These are phyloP conservation scores for Calliphora vomitoria DNA, from an alignment of 2,888 invertebrate genomes.

Conservation along the genomic window DNA sequence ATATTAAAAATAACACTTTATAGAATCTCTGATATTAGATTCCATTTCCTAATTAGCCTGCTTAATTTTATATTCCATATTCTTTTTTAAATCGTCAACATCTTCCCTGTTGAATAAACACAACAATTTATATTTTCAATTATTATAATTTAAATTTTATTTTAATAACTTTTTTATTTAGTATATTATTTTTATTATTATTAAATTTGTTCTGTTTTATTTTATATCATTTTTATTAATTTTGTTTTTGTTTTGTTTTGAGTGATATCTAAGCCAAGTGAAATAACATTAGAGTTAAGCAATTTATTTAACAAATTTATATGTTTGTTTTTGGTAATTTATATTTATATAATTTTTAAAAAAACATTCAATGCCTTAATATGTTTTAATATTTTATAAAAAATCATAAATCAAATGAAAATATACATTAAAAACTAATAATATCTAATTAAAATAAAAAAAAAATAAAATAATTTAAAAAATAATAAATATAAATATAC, in stretches of 20 bases:
- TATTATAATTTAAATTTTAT: conserved; percentile 44
- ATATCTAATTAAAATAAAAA: conserved; percentile 50
- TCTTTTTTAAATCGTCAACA: too few relatives aligned
- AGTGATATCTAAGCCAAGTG: conserved; percentile 69
- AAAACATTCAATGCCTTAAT: conserved; percentile 43
- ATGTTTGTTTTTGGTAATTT: conserved; percentile 58
- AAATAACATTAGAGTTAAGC: conserved; percentile 67
- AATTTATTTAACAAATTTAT: conserved; percentile 66
- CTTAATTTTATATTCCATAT: too few relatives aligned
- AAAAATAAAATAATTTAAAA: conserved; percentile 41
- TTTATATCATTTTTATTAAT: conserved; percentile 16
- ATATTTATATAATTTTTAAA: conserved; percentile 33
- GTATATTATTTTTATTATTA: conserved; percentile 30
- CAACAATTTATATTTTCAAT: conserved; percentile 18
- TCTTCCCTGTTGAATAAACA: background rate
- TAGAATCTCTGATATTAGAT: too few relatives aligned
- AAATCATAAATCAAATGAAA: conserved; percentile 41
- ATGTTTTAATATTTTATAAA: conserved; percentile 43
- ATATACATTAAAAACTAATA: conserved; percentile 31
- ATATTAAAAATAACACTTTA: too few relatives aligned
- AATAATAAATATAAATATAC: conserved; percentile 45
- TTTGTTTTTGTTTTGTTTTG: conserved; percentile 11
- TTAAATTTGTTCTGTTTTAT: conserved; percentile 35
- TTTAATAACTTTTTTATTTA: conserved; percentile 54
- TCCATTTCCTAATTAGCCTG: too few relatives aligned